Evolutionary conservation across 1,140 invertebrate species (phyloP).

Genomic region (Zaprionus vittiger): DNA sequence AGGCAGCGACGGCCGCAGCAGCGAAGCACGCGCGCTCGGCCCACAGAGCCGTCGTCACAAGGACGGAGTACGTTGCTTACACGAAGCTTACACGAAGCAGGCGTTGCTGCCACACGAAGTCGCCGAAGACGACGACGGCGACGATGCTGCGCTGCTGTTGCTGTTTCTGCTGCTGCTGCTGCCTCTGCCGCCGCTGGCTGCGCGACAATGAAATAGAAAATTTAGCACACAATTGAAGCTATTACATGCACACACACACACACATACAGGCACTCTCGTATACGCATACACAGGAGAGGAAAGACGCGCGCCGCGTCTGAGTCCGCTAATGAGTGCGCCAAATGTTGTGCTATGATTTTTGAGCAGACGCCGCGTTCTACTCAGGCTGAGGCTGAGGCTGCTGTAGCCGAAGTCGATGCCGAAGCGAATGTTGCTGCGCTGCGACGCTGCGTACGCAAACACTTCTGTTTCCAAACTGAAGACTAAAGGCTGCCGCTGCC

Average conservation of each 20-base stretch:
- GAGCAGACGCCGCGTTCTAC: conserved; percentile 6
- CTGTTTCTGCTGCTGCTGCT: conserved; percentile 8
- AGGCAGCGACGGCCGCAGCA: conserved; percentile 15
- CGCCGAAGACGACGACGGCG: conserved; percentile 15
- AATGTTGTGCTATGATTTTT: conserved; percentile 61
- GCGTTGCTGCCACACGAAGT: conserved; percentile 21
- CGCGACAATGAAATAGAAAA: conserved; percentile 74
- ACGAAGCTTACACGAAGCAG: conserved; percentile 61
- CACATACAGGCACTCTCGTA: conserved; percentile 17
- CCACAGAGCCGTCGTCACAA: conserved; percentile 21
- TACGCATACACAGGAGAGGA: neutral
- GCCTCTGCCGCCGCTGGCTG: conserved; percentile 21
- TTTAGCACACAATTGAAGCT: conserved; percentile 77
- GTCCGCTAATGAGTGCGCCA: conserved; percentile 49
- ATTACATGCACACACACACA: conserved; percentile 52
- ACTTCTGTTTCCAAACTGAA: conserved; percentile 23
- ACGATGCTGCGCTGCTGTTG: conserved; percentile 33
- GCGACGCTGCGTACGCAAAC: conserved; percentile 12
- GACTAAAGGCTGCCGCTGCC: conserved; percentile 8
- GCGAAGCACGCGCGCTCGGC: conserved; percentile 5
- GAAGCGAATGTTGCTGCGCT: neutral
- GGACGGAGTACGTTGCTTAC: conserved; percentile 2
- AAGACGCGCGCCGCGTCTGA: conserved; percentile 14
- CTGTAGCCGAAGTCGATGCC: neutral
- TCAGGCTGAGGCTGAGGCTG: neutral